Evolutionary conservation across 2,797 vertebrate species (phyloP), one percentile per base, ranked within the genome.

Genomic region (Centropyge bicolor): DNA sequence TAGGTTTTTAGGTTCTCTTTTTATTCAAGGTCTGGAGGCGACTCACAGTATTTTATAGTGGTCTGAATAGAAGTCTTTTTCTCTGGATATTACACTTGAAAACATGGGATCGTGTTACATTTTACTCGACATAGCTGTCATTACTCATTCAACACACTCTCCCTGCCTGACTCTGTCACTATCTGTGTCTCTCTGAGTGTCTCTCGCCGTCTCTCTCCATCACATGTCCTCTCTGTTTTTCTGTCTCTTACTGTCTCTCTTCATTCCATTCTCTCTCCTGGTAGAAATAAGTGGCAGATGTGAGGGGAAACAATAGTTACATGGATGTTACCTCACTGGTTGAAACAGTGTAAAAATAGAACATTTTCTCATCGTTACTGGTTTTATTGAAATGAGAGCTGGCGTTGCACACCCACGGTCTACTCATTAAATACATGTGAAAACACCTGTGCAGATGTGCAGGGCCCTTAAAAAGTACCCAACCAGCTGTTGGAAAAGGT

Each of bases 1-100:
- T 81, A 17, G 8, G 68, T 78, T 31, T 76, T 54, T 55, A 64
- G 35, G 22, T 41, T 62, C 76, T 80, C 14, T 65, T 54, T 70
- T 76, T 72, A 45, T 59, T 81, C 27, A 54, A 57, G 19, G 43
- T 68, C 20, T 61, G 48, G 16, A 56, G 19, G 51, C 40, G 73
- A 40, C 16, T 57, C 48, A 1, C 12, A 59, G 45, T 27, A 45
- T 52, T 46, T 31, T 56, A 1, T 22, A 16, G 19, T 45, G 22
- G 19, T 20, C n/a, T 54, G 51, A 67, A 55, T 70, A 35, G 17
- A 24, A 38, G 0, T 36, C 5, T 16, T 57, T 48, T 63, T 70
- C 27, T 48, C 13, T 43, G 22, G 9, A 68, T 55, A 36, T 46
- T 45, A n/a, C 14, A 64, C 17, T 61, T 73, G n/a, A 67, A 82